Percentiles rank a stretch among this genome's conserved stretches.
These are phyloP conservation scores for Disparrhopalites patrizii DNA, from an alignment of 2,888 invertebrate genomes.

Conservation along the genomic window DNA sequence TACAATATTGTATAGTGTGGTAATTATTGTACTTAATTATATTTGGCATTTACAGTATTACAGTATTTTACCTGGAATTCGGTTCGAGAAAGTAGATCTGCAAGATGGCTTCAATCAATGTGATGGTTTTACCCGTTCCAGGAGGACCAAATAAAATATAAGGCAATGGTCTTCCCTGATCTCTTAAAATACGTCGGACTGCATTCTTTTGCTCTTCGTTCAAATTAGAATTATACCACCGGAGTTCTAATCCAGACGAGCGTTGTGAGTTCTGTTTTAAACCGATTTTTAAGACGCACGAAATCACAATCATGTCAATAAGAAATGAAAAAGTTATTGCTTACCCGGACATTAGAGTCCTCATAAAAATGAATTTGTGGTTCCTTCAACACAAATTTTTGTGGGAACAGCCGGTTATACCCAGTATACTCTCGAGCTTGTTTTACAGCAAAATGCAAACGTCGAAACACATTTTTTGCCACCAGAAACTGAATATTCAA, in stretches of 20 bases:
- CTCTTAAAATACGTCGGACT: constrained; percentile 70
- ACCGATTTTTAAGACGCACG: too few species aligned
- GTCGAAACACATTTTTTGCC: constrained; percentile 61
- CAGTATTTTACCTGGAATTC: constrained; percentile 56
- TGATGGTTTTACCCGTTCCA: constrained; percentile 81
- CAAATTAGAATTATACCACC: constrained; percentile 69
- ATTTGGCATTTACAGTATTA: too few species aligned
- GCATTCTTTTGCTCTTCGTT: constrained; percentile 77
- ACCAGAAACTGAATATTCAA: constrained; percentile 70
- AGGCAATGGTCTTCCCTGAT: constrained; percentile 73
- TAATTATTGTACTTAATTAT: too few species aligned
- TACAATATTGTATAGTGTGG: too few species aligned
- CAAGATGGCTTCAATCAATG: constrained; percentile 77
- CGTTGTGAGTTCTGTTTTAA: too few species aligned
- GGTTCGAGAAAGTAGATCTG: constrained; percentile 69
- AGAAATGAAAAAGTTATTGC: not conserved
- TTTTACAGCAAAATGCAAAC: constrained; percentile 71
- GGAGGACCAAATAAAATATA: constrained; percentile 85
- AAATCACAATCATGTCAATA: too few species aligned
- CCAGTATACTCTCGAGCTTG: constrained; percentile 62
- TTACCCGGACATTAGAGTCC: constrained; percentile 11
- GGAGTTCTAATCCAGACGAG: constrained; percentile 48
- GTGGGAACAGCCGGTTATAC: constrained; percentile 68
- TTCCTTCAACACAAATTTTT: constrained; percentile 53
- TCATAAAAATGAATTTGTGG: constrained; percentile 55